Conservation (phyloP, 2,888 invertebrate species). For the Unio pictorum region DNA sequence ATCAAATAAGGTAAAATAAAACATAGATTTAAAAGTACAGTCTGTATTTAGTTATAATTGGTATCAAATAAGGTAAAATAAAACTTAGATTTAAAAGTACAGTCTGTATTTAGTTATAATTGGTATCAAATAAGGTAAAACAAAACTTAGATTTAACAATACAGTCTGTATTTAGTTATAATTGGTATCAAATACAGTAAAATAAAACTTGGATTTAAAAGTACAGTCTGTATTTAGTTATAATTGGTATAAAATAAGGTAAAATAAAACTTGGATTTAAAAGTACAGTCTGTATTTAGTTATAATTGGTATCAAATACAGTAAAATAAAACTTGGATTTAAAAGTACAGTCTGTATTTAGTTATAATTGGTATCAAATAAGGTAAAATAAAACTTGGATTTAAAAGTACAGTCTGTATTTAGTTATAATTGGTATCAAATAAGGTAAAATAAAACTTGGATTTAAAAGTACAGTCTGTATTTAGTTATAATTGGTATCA, state of each 20-base stretch:
- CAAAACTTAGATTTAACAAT: conserved; percentile 73
- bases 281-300: conserved; percentile 78
- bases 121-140: conserved; percentile 84
- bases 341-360: conserved; percentile 78
- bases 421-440: conserved; percentile 87
- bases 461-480: conserved; percentile 74
- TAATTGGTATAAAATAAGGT: conserved; percentile 86
- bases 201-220: conserved; percentile 70
- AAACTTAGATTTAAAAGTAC: too few species aligned
- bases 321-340: conserved; percentile 61
- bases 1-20: conserved; percentile 77
- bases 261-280: conserved; percentile 18
- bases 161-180: conserved; percentile 84
- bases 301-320: conserved; percentile 88
- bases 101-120: conserved; percentile 82
- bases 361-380: conserved; percentile 88
- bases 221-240: conserved; percentile 84
- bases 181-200: conserved; percentile 85
- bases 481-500: conserved; percentile 89
- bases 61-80: conserved; percentile 80
- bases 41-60: conserved; percentile 87
- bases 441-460: conserved; percentile 73
- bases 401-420: conserved; percentile 76
- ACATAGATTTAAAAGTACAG: conserved; percentile 4
- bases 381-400: conserved; percentile 70